Percentiles rank a stretch among this genome's conserved stretches.
Conservation (phyloP, 2,113 vertebrate genomes). For the Salminus brasiliensis region DNA sequence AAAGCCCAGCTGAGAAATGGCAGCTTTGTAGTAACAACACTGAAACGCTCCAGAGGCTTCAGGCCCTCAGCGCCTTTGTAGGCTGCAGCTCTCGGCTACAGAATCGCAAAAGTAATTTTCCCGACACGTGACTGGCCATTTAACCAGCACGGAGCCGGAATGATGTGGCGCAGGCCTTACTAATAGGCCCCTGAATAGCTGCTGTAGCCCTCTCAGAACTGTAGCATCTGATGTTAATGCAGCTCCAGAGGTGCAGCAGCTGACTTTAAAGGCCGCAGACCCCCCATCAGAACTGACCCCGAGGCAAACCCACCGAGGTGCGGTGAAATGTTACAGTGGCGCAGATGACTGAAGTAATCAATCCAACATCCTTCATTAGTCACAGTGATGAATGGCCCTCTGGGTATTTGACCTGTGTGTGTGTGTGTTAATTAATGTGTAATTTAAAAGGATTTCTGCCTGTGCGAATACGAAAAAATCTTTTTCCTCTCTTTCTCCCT, state of each 20-base stretch:
- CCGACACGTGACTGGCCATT: background rate
- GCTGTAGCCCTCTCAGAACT: background rate
- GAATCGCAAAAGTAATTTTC: background rate
- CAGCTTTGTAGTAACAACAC: background rate
- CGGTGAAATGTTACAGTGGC: conserved; percentile 27
- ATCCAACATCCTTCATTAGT: conserved; percentile 51
- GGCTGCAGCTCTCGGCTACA: background rate
- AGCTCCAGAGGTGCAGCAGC: background rate
- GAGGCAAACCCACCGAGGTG: conserved; percentile 20
- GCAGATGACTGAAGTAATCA: conserved; percentile 67
- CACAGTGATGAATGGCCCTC: conserved; percentile 32
- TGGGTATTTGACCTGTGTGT: background rate
- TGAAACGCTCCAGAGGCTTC: background rate
- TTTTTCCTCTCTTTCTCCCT: background rate
- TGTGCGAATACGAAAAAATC: no score
- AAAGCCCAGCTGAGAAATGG: background rate
- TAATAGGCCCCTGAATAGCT: no score
- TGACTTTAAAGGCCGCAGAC: conserved; percentile 4
- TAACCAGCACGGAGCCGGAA: background rate
- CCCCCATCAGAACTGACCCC: conserved; percentile 7
- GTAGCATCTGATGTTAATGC: background rate
- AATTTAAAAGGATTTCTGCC: background rate
- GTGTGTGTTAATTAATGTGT: background rate
- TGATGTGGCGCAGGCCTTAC: no score
- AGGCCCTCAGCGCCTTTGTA: background rate